Percentiles rank a stretch among this genome's conserved stretches.
Evolutionary conservation across 2,888 invertebrate genomes (phyloP).

Genomic region (Andrena fulva): DNA sequence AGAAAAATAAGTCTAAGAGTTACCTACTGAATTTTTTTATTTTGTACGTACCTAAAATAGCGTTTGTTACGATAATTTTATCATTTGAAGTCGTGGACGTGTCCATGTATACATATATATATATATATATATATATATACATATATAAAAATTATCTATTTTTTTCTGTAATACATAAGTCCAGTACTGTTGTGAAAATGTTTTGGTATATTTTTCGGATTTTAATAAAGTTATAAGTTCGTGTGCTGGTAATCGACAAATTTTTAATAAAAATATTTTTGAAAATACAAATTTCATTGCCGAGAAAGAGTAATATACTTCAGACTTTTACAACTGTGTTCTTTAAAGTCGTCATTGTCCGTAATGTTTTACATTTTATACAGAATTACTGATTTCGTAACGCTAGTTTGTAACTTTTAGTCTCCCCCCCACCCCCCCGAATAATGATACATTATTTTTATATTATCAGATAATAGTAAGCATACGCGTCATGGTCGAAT

Average conservation of each 20-base stretch:
- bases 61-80: conserved; percentile 71
- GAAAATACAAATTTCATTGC: conserved; percentile 62
- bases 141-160: conserved; percentile 54
- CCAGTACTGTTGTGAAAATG: conserved; percentile 62
- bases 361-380: conserved; percentile 65
- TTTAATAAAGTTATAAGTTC: conserved; percentile 69
- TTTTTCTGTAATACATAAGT: conserved; percentile 63
- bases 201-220: conserved; percentile 70
- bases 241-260: conserved; percentile 63
- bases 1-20: conserved; percentile 80
- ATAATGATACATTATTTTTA: conserved; percentile 66
- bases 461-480: conserved; percentile 63
- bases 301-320: conserved; percentile 53
- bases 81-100: conserved; percentile 59
- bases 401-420: conserved; percentile 67
- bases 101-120: conserved; percentile 44
- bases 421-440: conserved; percentile 42
- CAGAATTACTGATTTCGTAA: conserved; percentile 61
- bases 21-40: conserved; percentile 76
- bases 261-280: conserved; percentile 71
- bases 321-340: conserved; percentile 63
- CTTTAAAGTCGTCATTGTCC: conserved; percentile 58
- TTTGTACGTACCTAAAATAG: conserved; percentile 72
- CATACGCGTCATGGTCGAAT: conserved; percentile 52
- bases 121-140: too few relatives aligned